Conservation (phyloP, 2,797 vertebrate genomes). For the Limnodromus scolopaceus region DNA sequence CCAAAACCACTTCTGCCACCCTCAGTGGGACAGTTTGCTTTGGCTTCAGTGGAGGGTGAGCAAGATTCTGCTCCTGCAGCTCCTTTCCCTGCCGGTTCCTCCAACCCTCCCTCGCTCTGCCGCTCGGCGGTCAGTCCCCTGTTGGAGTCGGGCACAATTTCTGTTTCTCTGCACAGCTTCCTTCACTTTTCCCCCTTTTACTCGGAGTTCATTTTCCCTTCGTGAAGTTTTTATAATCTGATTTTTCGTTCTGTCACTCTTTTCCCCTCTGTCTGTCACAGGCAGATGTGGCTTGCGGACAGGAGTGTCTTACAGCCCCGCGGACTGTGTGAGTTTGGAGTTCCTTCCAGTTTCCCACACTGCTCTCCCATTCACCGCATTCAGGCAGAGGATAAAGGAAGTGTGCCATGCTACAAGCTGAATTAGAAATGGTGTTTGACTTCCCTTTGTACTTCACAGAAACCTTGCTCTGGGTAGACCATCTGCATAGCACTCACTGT, state of each 20-base stretch:
- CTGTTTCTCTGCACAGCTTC: neutral
- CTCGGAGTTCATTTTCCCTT: neutral
- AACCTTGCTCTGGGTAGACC: constrained; percentile 57
- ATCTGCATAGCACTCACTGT: constrained; percentile 74
- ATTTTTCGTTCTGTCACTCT: constrained; percentile 36
- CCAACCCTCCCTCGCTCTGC: neutral
- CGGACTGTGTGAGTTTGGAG: constrained; percentile 84
- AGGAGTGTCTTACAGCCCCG: constrained; percentile 61
- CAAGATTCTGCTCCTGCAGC: neutral
- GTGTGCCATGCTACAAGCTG: constrained; percentile 86
- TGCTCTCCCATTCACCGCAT: constrained; percentile 82
- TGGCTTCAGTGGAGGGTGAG: neutral
- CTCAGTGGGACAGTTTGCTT: neutral
- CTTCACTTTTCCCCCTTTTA: neutral
- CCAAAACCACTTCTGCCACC: neutral
- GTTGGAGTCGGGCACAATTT: neutral
- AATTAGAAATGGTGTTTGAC: constrained; percentile 73
- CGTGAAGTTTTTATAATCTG: neutral
- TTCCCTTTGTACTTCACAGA: constrained; percentile 59
- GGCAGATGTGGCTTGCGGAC: constrained; percentile 60
- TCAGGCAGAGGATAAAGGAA: constrained; percentile 83
- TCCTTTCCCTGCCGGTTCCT: neutral
- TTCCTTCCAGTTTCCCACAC: constrained; percentile 88
- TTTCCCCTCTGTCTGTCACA: neutral
- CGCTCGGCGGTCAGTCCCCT: neutral